Percentiles rank a stretch among this genome's conserved stretches.
phyloP scores from a whole-genome alignment of 2,113 vertebrate species.

The Morphnarchus princeps region DNA sequence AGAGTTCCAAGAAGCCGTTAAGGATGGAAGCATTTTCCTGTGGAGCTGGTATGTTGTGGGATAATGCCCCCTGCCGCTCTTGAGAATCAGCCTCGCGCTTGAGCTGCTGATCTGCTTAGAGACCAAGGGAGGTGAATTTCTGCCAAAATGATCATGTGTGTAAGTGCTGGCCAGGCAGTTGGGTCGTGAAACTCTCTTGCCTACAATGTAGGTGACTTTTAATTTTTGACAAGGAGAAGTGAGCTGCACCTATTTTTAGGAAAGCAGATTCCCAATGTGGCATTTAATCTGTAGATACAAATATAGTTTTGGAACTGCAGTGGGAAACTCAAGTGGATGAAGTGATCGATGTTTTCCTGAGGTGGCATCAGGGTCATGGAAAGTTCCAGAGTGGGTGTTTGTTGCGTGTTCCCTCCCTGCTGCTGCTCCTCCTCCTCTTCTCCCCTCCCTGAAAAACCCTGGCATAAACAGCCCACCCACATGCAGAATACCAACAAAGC shows the following conservation, averaged over 20 bases:
- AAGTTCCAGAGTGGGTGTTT: constrained; percentile 22
- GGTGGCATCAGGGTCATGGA: constrained; percentile 10
- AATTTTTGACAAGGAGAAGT: not conserved
- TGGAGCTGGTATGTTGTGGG: not conserved
- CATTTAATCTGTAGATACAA: constrained; percentile 9
- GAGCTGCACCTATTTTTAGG: not conserved
- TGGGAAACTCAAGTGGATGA: not conserved
- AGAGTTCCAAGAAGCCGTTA: not conserved
- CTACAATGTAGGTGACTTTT: not conserved
- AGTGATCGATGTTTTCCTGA: not conserved
- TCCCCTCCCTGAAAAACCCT: not conserved
- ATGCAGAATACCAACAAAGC: not conserved
- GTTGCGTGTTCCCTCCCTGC: not conserved
- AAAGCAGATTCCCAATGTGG: not conserved
- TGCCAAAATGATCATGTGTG: not conserved
- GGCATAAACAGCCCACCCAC: not conserved
- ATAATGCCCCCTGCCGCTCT: not conserved
- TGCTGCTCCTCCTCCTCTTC: not conserved
- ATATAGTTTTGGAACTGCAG: not conserved
- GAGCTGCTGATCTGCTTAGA: not conserved
- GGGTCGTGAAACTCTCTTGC: not conserved
- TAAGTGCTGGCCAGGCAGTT: not conserved
- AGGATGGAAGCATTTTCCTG: not conserved
- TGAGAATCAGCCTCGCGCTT: fast-evolving
- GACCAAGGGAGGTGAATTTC: not conserved